Percentiles rank a stretch among this genome's conserved stretches.
These are phyloP conservation scores for Rhagophthalmus giganteus DNA, from an alignment of 2,888 invertebrate species.

Conservation along the genomic window DNA sequence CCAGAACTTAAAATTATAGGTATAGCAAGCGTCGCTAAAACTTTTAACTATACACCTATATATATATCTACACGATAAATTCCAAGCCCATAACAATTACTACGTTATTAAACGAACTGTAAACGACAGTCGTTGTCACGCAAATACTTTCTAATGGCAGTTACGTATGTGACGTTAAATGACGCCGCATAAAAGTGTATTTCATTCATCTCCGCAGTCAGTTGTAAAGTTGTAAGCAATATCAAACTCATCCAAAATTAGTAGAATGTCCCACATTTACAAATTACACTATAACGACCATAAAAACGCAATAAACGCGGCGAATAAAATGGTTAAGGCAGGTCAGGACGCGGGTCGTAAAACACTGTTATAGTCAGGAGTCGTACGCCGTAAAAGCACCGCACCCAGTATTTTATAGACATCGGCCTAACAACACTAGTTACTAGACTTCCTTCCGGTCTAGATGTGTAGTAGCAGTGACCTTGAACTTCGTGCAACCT, in stretches of 20 bases:
- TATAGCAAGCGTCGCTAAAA: no score
- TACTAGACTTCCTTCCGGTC: slow-evolving; percentile 43
- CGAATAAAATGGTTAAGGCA: slow-evolving; percentile 54
- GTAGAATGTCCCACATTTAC: slow-evolving; percentile 54
- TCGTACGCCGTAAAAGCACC: slow-evolving; percentile 50
- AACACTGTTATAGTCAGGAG: slow-evolving; percentile 53
- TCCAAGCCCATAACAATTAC: no score
- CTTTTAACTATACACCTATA: no score
- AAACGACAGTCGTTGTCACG: no score
- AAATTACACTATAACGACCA: slow-evolving; percentile 53
- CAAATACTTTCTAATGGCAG: no score
- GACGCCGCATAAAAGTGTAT: slow-evolving; percentile 18
- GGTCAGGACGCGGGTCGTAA: slow-evolving; percentile 53
- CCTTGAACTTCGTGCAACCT: slow-evolving; percentile 39
- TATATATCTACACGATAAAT: no score
- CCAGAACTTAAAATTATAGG: no score
- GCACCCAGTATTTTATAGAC: slow-evolving; percentile 49
- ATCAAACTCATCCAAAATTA: slow-evolving; percentile 52
- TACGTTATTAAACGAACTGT: no score
- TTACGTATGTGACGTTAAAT: no score
- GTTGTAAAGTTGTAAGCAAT: slow-evolving; percentile 50
- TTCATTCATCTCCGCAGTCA: slow-evolving; percentile 43
- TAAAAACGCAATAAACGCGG: slow-evolving; percentile 55
- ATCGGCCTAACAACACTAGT: slow-evolving; percentile 48
- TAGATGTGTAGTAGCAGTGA: slow-evolving; percentile 31